Evolutionary conservation across 2,113 vertebrate species (phyloP).

Genomic region (Calidris pygmaea): DNA sequence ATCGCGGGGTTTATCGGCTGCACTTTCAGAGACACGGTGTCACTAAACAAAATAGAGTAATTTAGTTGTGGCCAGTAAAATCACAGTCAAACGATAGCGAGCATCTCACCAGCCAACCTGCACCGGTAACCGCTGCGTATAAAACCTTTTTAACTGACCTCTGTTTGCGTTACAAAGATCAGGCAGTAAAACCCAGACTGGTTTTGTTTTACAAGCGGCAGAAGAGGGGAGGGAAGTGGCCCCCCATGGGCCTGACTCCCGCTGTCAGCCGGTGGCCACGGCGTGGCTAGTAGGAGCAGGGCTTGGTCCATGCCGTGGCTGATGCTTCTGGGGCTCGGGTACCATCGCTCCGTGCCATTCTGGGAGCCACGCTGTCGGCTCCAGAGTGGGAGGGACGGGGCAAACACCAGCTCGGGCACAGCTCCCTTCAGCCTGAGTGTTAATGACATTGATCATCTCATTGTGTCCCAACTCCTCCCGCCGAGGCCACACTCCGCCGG

Average conservation of each 20-base stretch:
- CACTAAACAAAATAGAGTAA: neutral
- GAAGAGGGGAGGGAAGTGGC: neutral
- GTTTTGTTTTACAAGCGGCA: conserved; percentile 46
- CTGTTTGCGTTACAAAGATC: conserved; percentile 62
- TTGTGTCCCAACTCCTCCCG: rapidly evolving
- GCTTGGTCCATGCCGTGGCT: rapidly evolving
- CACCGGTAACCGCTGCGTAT: neutral
- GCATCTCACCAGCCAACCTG: neutral
- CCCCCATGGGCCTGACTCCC: neutral
- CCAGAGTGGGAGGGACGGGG: rapidly evolving
- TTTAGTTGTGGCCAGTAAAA: neutral
- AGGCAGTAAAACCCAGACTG: conserved; percentile 37
- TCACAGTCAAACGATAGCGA: neutral
- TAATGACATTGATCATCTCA: rapidly evolving
- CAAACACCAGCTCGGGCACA: neutral
- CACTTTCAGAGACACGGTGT: neutral
- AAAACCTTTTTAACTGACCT: conserved; percentile 2
- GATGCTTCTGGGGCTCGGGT: rapidly evolving
- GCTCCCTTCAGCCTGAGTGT: neutral
- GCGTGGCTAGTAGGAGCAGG: neutral
- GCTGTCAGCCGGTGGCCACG: rapidly evolving
- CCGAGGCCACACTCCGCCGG: rapidly evolving
- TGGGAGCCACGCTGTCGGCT: neutral
- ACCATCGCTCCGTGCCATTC: rapidly evolving
- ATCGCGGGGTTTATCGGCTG: neutral